Percentiles rank a stretch among this genome's conserved stretches.
These are phyloP conservation scores for Brachionus asplanchnoidis DNA, from an alignment of 1,140 invertebrate species.

Conservation along the genomic window DNA sequence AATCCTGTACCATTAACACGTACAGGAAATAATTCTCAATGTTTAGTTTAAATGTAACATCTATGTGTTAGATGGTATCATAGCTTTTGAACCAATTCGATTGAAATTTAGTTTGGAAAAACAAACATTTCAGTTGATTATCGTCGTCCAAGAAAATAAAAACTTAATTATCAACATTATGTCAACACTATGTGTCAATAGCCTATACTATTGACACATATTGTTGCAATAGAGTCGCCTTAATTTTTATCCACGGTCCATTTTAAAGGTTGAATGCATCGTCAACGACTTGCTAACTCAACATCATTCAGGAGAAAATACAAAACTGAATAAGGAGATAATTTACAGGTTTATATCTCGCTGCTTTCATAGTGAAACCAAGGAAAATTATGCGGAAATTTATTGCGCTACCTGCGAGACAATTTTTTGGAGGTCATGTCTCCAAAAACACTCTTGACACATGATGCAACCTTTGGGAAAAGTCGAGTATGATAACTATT, in stretches of 20 bases:
- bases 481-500: not conserved
- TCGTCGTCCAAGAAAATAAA: too few relatives aligned
- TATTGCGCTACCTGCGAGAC: not conserved
- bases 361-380: not conserved
- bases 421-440: not conserved
- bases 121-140: too few relatives aligned
- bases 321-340: not conserved
- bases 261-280: not conserved
- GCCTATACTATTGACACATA: too few relatives aligned
- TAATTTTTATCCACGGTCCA: not conserved
- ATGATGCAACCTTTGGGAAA: not conserved
- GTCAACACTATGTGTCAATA: too few relatives aligned
- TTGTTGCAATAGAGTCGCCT: too few relatives aligned
- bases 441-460: not conserved
- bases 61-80: too few relatives aligned
- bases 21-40: too few relatives aligned
- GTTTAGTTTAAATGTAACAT: too few relatives aligned
- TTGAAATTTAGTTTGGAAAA: too few relatives aligned
- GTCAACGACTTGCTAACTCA: not conserved
- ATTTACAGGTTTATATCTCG: not conserved
- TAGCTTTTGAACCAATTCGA: too few relatives aligned
- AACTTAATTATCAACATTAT: too few relatives aligned
- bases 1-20: too few relatives aligned
- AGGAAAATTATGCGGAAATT: not conserved
- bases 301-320: not conserved